These are phyloP conservation scores for Drosophila malerkotliana DNA, from an alignment of 1,140 invertebrate species.

Conservation along the genomic window DNA sequence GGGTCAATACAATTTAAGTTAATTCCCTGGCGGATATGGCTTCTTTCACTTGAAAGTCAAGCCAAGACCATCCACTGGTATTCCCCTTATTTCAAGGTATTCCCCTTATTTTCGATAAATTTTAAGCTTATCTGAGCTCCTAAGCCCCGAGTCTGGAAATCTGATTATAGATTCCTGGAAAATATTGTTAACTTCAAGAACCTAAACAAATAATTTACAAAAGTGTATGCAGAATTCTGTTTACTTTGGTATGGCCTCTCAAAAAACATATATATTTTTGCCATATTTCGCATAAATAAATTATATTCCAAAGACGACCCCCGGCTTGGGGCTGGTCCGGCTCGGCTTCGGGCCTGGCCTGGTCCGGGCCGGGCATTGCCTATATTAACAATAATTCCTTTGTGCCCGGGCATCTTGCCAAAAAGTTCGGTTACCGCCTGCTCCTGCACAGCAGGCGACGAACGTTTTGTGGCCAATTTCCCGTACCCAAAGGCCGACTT, in stretches of 20 bases:
- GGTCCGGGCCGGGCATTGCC: conserved; percentile 55
- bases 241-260: conserved; percentile 36
- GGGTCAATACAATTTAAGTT: conserved; percentile 55
- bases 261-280: conserved; percentile 42
- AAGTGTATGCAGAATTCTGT: conserved; percentile 45
- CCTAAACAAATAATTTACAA: conserved; percentile 2
- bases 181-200: too few species aligned
- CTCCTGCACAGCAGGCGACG: conserved; percentile 66
- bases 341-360: conserved; percentile 23
- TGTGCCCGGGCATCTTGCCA: conserved; percentile 73
- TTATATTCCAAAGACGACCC: conserved; percentile 51
- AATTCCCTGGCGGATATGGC: conserved; percentile 23
- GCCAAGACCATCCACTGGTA: too few species aligned
- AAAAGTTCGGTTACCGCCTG: conserved; percentile 50
- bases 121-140: too few species aligned
- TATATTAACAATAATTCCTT: conserved; percentile 80
- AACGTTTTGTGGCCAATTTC: conserved; percentile 80
- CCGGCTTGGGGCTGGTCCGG: conserved; percentile 23
- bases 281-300: conserved; percentile 72
- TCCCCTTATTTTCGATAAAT: too few species aligned
- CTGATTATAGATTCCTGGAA: too few species aligned
- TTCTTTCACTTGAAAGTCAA: background rate
- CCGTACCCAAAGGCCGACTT: conserved; percentile 43
- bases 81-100: too few species aligned
- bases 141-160: too few species aligned